A percentile compares a stretch with the other conserved stretches of the same genome.
Conservation (phyloP, 2,113 vertebrate species). For the Ifrita kowaldi region DNA sequence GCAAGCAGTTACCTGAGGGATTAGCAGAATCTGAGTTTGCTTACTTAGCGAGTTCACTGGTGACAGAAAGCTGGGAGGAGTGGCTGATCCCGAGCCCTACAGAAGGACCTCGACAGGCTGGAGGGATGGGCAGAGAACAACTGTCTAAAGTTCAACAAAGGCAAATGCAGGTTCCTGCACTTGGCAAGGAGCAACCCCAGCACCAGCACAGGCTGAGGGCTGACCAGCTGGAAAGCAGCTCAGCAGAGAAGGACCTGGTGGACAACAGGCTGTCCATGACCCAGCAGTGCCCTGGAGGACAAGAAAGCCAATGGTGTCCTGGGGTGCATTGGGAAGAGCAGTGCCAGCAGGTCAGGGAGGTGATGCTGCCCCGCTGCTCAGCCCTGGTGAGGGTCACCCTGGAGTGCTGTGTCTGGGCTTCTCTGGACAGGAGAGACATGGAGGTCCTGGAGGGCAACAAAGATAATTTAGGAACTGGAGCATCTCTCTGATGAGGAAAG, state of each 20-base stretch:
- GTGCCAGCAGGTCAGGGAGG: not conserved
- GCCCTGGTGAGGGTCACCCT: too few relatives aligned
- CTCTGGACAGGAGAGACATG: not conserved
- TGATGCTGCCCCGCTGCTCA: not conserved
- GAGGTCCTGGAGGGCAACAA: not conserved
- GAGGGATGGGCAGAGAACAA: not conserved
- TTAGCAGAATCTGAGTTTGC: not conserved
- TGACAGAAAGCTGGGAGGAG: not conserved
- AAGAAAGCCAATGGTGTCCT: not conserved
- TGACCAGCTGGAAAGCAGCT: not conserved
- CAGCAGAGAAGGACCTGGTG: not conserved
- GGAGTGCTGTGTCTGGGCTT: not conserved
- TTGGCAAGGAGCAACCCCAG: not conserved
- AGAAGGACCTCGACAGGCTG: not conserved
- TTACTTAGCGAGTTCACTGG: not conserved
- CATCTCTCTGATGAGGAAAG: not conserved
- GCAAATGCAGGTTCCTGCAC: not conserved
- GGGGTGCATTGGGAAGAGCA: not conserved
- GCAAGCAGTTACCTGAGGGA: not conserved
- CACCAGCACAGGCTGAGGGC: not conserved
- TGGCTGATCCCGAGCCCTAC: accelerated
- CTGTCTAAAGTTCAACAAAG: too few relatives aligned
- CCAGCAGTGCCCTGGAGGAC: not conserved
- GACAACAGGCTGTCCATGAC: not conserved
- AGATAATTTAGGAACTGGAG: not conserved